Evolutionary conservation across 2,888 invertebrate species (phyloP).

Genomic region (Meloe dianella): DNA sequence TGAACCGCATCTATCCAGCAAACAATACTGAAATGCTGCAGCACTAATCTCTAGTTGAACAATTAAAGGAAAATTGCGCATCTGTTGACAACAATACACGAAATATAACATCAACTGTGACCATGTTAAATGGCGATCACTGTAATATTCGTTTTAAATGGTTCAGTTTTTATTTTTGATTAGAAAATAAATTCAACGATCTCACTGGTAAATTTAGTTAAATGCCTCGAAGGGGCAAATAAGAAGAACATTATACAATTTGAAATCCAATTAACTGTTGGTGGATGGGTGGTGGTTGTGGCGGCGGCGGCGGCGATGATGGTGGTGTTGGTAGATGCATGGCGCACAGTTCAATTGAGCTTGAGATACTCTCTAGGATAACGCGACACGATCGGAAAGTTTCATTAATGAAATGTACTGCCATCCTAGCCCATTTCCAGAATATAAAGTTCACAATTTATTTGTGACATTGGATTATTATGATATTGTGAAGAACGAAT

Average conservation of each 20-base stretch:
- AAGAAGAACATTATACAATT: slow-evolving; percentile 32
- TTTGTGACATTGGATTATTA: slow-evolving; percentile 45
- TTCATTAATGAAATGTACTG: slow-evolving; percentile 53
- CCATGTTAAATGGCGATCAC: too few species aligned
- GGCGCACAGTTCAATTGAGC: slow-evolving; percentile 45
- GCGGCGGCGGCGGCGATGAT: not conserved
- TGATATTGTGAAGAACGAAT: slow-evolving; percentile 31
- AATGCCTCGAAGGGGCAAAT: not conserved
- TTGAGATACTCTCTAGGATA: slow-evolving; percentile 43
- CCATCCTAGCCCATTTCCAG: slow-evolving; percentile 45
- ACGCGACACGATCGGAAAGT: slow-evolving; percentile 50
- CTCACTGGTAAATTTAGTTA: not conserved
- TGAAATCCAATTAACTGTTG: slow-evolving; percentile 50
- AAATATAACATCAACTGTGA: too few species aligned
- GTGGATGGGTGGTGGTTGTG: slow-evolving; percentile 27
- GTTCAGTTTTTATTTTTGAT: not conserved
- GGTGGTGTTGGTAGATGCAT: slow-evolving; percentile 35
- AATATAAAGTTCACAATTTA: slow-evolving; percentile 49
- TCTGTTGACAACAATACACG: too few species aligned
- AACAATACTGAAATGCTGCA: too few species aligned
- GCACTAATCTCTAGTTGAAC: too few species aligned
- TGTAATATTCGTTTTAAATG: too few species aligned
- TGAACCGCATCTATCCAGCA: too few species aligned
- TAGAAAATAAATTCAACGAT: not conserved
- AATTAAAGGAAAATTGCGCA: too few species aligned